These are phyloP conservation scores for Platysteira castanea DNA, from an alignment of 2,113 vertebrate genomes.

Conservation along the genomic window DNA sequence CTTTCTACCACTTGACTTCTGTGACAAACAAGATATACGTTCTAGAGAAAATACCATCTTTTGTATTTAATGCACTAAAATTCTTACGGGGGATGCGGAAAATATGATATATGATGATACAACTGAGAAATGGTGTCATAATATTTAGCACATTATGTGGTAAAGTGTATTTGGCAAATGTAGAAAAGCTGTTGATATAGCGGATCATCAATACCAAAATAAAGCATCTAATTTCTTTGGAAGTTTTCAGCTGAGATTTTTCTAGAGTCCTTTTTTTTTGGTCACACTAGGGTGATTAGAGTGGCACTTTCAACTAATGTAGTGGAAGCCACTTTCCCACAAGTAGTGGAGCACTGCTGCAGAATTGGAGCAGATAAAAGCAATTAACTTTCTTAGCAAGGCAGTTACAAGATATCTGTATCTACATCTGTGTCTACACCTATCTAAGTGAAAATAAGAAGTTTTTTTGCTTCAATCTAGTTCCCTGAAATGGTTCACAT, in stretches of 20 bases:
- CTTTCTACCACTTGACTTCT: neutral
- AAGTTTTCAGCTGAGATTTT: neutral
- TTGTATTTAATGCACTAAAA: neutral
- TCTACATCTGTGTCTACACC: no score
- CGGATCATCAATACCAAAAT: neutral
- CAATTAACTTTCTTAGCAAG: neutral
- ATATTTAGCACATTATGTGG: neutral
- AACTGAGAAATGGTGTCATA: neutral
- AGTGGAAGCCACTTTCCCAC: neutral
- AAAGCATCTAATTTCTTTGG: neutral
- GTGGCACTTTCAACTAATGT: neutral
- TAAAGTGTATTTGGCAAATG: neutral
- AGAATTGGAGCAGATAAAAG: neutral
- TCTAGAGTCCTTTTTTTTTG: neutral
- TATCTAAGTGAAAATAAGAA: neutral
- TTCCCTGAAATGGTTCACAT: neutral
- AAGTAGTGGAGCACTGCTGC: neutral
- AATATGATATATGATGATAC: neutral
- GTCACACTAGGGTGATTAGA: neutral
- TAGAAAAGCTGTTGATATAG: neutral
- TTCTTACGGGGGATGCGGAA: fast-evolving
- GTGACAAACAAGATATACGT: neutral
- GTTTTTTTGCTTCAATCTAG: neutral
- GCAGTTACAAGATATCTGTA: neutral
- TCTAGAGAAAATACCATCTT: neutral